Evolutionary conservation across 2,113 vertebrate genomes (phyloP), one percentile per base, ranked within the genome.

Genomic region (Upupa epops): DNA sequence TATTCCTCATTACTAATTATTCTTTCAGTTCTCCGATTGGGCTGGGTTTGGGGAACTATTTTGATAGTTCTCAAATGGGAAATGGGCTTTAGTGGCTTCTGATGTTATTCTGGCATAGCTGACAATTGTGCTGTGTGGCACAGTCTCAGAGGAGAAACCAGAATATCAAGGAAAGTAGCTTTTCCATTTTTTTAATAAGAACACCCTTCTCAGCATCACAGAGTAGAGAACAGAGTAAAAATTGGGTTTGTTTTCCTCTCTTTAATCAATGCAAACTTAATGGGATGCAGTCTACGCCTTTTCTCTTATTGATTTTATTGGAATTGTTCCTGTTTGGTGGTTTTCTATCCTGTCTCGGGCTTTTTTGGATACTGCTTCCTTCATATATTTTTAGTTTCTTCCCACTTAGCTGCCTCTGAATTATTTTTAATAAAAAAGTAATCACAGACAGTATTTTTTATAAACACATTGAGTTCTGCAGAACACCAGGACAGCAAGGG

Each of bases 211-310:
- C 32, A 29, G 28, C 31, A 85, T 70, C 59, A 83, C 84, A 73
- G 72, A 42, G 54, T 76, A 66, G 25, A 75, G 28, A 75, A 3
- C 49, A 11, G 13, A 82, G 28, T 79, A 20, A 84, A 87, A 92
- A 87, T 11, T 36, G 11, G 60, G 26, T 88, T 92, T 87, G n/a
- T 85, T 94, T 87, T 72, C 17, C 48, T 91, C 74, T 87, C 55
- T 91, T 19, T 80, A 96, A 93, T 93, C 78, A 92, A 94, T 91
- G 71, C 36, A 91, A 85, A 93, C 55, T 93, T 92, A 94, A 91
- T 89, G 89, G 42, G 85, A 76, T 87, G 69, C 51, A 48, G 75
- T 79, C 65, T 49, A 51, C 83, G 46, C 32, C 17, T 91, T 89
- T 91, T 91, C 79, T 48, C 25, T 10, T 73, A 91, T 89, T 84